Evolutionary conservation across 2,113 vertebrate species (phyloP), one percentile per base, ranked within the genome.

Genomic region (Cavia aperea): DNA sequence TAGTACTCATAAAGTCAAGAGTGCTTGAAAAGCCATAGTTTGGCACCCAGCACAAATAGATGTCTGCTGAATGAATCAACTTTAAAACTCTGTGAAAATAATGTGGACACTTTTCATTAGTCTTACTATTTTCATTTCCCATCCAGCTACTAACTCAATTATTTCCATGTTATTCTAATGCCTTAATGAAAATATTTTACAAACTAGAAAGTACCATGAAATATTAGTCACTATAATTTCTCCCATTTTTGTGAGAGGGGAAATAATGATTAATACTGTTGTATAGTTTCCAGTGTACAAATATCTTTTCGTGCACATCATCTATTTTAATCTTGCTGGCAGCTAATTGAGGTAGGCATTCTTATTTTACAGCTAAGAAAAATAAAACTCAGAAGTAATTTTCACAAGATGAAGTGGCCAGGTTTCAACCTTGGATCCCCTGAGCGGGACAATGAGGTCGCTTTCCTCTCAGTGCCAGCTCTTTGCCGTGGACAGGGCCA

Each of bases 171-270:
- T 46, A 56, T 68, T 90, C 36, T 68, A 54, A 14, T 39, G 46
- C 14, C 23, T 70, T 94, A 88, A 86, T 92, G 56, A 92, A 93
- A 86, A 49, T 46, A 43, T n/a, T 91, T 95, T 72, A 86, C 16
- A 77, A 70, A 86, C 78, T 62, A 43, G 75, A 24, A 93, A 90
- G 75, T 81, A 24, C 83, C 87, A 51, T 36, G 36, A 88, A 75
- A 85, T 90, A n/a, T 90, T 79, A 83, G 85, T 90, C 81, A 89
- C 68, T 68, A 2, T 33, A 79, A 84, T 63, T 39, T 78, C 24
- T 83, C 63, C 36, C 62, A 36, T 21, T 86, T 92, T n/a, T 24
- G 13, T 70, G 15, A 88, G 39, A 54, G 46, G 29, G n/a, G 86
- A 90, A 86, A 46, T 86, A 62, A 70, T 84, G 81, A 92, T 72